These are phyloP conservation scores for Ochotona princeps DNA, from an alignment of 2,113 vertebrate genomes.

Conservation along the genomic window DNA sequence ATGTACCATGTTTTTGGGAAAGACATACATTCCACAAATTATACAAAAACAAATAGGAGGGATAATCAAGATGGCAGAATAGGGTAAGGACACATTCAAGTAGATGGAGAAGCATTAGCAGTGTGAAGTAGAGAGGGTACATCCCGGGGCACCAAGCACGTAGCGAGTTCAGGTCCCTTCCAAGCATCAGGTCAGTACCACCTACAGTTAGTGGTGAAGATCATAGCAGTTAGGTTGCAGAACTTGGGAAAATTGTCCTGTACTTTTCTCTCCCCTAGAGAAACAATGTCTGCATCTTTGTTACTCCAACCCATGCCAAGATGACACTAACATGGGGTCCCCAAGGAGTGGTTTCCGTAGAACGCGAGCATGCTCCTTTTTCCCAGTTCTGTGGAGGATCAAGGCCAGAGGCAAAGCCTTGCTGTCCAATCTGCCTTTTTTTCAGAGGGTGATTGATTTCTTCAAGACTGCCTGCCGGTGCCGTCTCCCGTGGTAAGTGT, in stretches of 20 bases:
- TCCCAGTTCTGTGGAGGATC: background rate
- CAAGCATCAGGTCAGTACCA: background rate
- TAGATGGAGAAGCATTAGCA: no score
- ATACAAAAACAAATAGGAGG: background rate
- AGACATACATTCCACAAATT: background rate
- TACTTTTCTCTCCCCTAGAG: background rate
- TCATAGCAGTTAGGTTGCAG: background rate
- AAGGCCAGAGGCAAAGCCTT: background rate
- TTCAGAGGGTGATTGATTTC: background rate
- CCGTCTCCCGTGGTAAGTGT: background rate
- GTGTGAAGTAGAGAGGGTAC: no score
- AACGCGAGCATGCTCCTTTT: background rate
- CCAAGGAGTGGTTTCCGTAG: background rate
- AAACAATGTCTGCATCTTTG: background rate
- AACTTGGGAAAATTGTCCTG: background rate
- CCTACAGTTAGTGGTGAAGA: no score
- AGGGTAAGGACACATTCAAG: no score
- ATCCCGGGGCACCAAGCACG: fast-evolving
- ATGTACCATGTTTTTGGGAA: background rate
- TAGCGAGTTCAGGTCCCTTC: background rate
- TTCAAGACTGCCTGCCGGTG: background rate
- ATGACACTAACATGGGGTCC: background rate
- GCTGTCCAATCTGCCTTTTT: background rate
- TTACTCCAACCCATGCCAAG: background rate
- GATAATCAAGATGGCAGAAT: no score